phyloP scores from a whole-genome alignment of 2,113 vertebrate genomes.

The Semicossyphus pulcher region DNA sequence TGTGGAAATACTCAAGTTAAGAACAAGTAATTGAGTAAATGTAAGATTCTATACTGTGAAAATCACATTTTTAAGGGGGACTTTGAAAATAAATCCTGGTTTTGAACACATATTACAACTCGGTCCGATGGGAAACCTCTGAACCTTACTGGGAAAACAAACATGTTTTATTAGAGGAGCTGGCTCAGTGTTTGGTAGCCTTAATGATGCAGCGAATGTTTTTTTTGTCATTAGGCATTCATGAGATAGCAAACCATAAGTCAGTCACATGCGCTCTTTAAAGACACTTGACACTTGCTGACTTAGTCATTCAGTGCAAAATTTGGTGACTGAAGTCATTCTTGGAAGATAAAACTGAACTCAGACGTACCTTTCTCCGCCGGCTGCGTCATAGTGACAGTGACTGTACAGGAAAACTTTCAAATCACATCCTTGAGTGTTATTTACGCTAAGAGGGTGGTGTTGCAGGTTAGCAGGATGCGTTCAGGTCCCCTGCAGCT shows the following conservation, averaged over 20 bases:
- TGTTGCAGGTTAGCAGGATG: not conserved
- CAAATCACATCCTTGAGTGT: slow-evolving; percentile 20
- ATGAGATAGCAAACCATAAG: not conserved
- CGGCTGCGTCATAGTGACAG: slow-evolving; percentile 65
- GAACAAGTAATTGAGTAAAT: too few species aligned
- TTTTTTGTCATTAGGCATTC: not conserved
- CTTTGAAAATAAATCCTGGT: not conserved
- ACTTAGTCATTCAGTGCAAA: not conserved
- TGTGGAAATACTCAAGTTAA: too few species aligned
- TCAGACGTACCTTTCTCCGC: slow-evolving; percentile 72
- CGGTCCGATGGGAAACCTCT: fast-evolving
- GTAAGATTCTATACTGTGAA: too few species aligned
- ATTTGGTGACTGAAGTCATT: not conserved
- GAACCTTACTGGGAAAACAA: not conserved
- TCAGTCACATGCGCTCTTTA: not conserved
- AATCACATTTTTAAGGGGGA: too few species aligned
- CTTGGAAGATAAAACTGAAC: not conserved
- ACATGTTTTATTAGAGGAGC: not conserved
- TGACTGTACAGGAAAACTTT: not conserved
- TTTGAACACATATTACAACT: not conserved
- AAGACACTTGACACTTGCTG: slow-evolving; percentile 31
- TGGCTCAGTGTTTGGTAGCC: not conserved
- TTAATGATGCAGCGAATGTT: not conserved
- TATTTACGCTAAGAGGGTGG: slow-evolving; percentile 42
- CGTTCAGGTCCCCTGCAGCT: not conserved